Percentiles rank a stretch among this genome's conserved stretches.
phyloP scores from a whole-genome alignment of 2,113 vertebrate species.

The Gila orcuttii region DNA sequence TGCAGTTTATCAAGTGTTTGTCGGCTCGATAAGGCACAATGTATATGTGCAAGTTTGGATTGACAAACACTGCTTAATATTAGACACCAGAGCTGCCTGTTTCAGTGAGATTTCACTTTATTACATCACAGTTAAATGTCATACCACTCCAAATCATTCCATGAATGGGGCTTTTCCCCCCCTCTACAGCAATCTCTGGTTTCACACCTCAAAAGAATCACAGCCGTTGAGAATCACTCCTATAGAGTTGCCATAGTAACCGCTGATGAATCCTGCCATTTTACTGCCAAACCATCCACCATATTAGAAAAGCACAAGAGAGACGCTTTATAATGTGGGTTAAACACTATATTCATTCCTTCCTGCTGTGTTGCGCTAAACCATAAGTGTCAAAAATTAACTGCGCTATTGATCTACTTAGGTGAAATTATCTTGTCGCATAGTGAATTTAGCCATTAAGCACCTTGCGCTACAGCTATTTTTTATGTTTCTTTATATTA shows the following conservation, averaged over 20 bases:
- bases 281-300: conserved; percentile 31
- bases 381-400: neutral
- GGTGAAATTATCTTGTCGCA: neutral
- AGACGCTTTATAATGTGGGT: neutral
- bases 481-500: neutral
- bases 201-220: conserved; percentile 14
- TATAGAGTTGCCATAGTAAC: conserved; percentile 58
- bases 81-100: conserved; percentile 45
- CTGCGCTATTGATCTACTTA: neutral
- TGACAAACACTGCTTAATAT: conserved; percentile 32
- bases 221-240: conserved; percentile 27
- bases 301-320: conserved; percentile 38
- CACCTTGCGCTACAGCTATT: neutral
- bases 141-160: neutral
- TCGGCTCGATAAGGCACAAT: conserved; percentile 33
- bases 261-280: conserved; percentile 37
- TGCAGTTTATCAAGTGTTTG: conserved; percentile 35
- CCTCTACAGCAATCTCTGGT: neutral
- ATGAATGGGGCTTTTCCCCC: neutral
- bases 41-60: conserved; percentile 15
- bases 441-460: neutral
- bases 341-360: neutral
- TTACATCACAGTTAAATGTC: neutral
- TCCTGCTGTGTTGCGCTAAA: conserved; percentile 1
- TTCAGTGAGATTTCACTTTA: conserved; percentile 22